phyloP scores from a whole-genome alignment of 2,888 invertebrate species.

The Lepidocyrtinus sp. region DNA sequence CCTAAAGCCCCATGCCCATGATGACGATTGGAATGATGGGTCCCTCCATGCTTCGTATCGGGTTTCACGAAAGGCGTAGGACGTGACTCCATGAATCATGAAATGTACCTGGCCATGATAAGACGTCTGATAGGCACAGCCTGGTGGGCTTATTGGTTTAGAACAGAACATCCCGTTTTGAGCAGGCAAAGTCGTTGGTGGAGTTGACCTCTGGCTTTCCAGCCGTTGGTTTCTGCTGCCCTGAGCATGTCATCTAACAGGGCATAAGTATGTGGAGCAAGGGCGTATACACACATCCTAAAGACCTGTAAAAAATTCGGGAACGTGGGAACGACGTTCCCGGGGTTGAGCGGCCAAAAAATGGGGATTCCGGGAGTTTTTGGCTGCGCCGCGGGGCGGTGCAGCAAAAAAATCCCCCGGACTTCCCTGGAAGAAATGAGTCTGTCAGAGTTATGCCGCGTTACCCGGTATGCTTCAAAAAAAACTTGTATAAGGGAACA shows the following conservation, averaged over 20 bases:
- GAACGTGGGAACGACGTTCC: too few species aligned
- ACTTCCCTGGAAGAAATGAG: too few species aligned
- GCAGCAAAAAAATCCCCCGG: too few species aligned
- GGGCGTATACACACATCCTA: too few species aligned
- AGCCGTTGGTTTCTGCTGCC: constrained; percentile 56
- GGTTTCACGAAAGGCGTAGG: constrained; percentile 65
- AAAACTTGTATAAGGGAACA: too few species aligned
- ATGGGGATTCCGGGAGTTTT: too few species aligned
- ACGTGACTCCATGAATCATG: constrained; percentile 57
- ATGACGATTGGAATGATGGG: constrained; percentile 68
- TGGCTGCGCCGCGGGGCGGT: too few species aligned
- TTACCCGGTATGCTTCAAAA: too few species aligned
- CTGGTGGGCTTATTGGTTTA: constrained; percentile 55
- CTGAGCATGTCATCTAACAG: constrained; percentile 48
- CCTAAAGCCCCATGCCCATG: constrained; percentile 68
- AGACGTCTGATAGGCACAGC: constrained; percentile 62
- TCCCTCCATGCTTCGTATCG: constrained; percentile 67
- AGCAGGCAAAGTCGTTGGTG: constrained; percentile 53
- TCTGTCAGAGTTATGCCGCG: too few species aligned
- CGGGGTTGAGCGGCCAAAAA: too few species aligned
- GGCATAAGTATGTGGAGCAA: constrained; percentile 49
- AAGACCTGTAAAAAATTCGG: too few species aligned
- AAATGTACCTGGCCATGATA: constrained; percentile 57
- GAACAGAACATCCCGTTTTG: constrained; percentile 48
- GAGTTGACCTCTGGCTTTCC: constrained; percentile 59